A percentile compares a stretch with the other conserved stretches of the same genome.
These are phyloP conservation scores for Thamnaconus septentrionalis DNA, from an alignment of 2,113 vertebrate species.

Conservation along the genomic window DNA sequence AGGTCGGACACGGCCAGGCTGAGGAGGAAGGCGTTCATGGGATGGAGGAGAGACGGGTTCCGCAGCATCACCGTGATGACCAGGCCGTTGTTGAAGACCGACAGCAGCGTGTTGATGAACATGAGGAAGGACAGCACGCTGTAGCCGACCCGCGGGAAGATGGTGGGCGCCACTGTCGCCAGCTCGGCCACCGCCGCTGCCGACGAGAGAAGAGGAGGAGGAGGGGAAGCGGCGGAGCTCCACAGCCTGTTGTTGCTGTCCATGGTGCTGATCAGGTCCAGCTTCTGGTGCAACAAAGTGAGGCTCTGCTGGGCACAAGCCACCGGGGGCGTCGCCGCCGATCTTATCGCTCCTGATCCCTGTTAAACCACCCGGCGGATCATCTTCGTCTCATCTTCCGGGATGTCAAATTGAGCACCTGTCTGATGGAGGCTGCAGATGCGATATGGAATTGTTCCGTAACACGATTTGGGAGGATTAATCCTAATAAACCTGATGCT, in stretches of 20 bases:
- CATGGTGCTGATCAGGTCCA: slow-evolving; percentile 40
- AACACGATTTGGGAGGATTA: slow-evolving; percentile 63
- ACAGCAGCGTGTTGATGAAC: slow-evolving; percentile 67
- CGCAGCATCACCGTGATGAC: slow-evolving; percentile 61
- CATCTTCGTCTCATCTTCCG: background rate
- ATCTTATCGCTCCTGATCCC: slow-evolving; percentile 55
- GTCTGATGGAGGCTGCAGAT: slow-evolving; percentile 36
- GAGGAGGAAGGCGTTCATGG: slow-evolving; percentile 66
- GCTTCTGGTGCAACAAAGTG: background rate
- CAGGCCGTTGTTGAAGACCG: slow-evolving; percentile 70
- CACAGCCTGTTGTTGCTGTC: slow-evolving; percentile 42
- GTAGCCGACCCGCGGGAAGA: slow-evolving; percentile 67
- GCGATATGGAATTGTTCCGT: slow-evolving; percentile 57
- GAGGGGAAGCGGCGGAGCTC: slow-evolving; percentile 15
- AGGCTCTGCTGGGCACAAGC: slow-evolving; percentile 2
- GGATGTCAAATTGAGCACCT: slow-evolving; percentile 44
- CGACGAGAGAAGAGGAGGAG: too few species aligned
- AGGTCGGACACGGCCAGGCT: slow-evolving; percentile 70
- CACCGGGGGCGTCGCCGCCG: background rate
- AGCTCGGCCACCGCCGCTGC: background rate
- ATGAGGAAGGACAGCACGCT: slow-evolving; percentile 72
- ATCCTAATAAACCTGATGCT: slow-evolving; percentile 35
- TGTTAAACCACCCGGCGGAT: slow-evolving; percentile 15
- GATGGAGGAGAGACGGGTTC: slow-evolving; percentile 65
- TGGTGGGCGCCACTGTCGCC: slow-evolving; percentile 32